These are phyloP conservation scores for Serrognathus titanus DNA, from an alignment of 2,888 invertebrate species.

Conservation along the genomic window DNA sequence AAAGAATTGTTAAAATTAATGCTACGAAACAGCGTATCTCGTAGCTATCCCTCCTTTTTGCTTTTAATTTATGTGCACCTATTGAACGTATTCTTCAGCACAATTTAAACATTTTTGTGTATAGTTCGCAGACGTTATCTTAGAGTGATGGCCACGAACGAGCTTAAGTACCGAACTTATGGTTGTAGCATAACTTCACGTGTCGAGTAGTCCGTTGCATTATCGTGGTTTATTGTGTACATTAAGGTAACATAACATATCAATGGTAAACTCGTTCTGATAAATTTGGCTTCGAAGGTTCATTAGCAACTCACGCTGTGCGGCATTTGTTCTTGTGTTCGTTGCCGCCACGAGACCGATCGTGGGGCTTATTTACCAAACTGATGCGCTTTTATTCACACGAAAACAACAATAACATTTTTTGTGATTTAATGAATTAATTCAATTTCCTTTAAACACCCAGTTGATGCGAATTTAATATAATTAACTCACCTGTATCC, in stretches of 20 bases:
- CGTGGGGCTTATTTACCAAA: slow-evolving; percentile 21
- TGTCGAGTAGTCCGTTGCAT: slow-evolving; percentile 25
- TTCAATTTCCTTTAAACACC: no score
- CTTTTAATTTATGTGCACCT: slow-evolving; percentile 1
- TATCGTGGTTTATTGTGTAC: slow-evolving; percentile 40
- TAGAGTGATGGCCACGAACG: slow-evolving; percentile 6
- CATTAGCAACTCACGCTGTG: slow-evolving; percentile 36
- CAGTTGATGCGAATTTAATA: no score
- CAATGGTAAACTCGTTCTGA: slow-evolving; percentile 36
- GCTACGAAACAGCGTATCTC: no score
- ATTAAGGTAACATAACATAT: slow-evolving; percentile 32
- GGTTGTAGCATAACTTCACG: slow-evolving; percentile 27
- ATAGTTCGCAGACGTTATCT: slow-evolving; percentile 4
- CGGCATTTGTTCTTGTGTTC: slow-evolving; percentile 23
- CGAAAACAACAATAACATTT: slow-evolving; percentile 18
- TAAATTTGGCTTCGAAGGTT: slow-evolving; percentile 39
- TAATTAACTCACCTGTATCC: slow-evolving; percentile 74
- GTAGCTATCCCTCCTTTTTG: background rate
- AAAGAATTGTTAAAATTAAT: no score
- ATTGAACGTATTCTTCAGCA: background rate
- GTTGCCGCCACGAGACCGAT: slow-evolving; percentile 21
- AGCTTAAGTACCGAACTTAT: slow-evolving; percentile 14
- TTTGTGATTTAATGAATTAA: background rate
- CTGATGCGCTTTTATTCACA: slow-evolving; percentile 19
- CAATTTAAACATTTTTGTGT: slow-evolving; percentile 2